Evolutionary conservation across 1,140 invertebrate genomes (phyloP).

Genomic region (Drusus annulatus): DNA sequence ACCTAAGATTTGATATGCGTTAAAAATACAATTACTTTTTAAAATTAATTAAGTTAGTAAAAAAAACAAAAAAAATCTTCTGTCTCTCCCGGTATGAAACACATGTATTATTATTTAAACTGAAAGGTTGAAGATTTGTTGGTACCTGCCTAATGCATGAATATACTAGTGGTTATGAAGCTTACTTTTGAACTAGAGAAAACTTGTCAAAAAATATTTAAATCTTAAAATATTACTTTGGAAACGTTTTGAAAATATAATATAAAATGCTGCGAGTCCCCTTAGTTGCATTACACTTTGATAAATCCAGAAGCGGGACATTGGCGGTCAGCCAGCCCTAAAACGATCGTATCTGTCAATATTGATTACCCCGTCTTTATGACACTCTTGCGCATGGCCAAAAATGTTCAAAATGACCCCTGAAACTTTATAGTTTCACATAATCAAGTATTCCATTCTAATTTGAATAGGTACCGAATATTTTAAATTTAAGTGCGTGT

Average conservation of each 20-base stretch:
- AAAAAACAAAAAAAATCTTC: too few species aligned
- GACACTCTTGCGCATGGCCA: conserved; percentile 50
- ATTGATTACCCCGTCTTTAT: conserved; percentile 54
- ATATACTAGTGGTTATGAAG: too few species aligned
- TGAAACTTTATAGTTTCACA: background rate
- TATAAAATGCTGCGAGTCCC: background rate
- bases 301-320: conserved; percentile 35
- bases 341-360: conserved; percentile 57
- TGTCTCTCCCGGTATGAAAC: too few species aligned
- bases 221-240: background rate
- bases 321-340: conserved; percentile 49
- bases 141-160: too few species aligned
- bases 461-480: too few species aligned
- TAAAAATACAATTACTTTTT: background rate
- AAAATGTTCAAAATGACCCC: conserved; percentile 42
- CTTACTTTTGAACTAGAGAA: background rate
- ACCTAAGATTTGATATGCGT: background rate
- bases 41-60: too few species aligned
- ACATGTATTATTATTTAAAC: too few species aligned
- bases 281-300: background rate
- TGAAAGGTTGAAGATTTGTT: too few species aligned
- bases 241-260: background rate
- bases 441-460: too few species aligned
- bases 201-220: too few species aligned
- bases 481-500: too few species aligned